Evolutionary conservation across 92 coral and sea anemone species (phyloP), one percentile per base, ranked within the genome.

Genomic region (Hydrozoanthus gracilis): DNA sequence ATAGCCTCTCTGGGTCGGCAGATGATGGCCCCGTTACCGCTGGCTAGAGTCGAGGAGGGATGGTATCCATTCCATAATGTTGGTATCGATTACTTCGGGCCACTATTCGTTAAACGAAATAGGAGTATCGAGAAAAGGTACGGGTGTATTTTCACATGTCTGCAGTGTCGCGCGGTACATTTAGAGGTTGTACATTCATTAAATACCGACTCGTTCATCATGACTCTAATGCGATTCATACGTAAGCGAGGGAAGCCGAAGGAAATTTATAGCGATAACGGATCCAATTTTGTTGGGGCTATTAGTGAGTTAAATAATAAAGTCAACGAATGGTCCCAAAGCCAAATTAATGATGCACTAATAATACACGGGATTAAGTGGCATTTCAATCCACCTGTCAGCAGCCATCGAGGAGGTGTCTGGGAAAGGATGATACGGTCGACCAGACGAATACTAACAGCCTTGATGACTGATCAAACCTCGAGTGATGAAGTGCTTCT

Each of bases 321-420:
- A n/a, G n/a, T n/a, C n/a, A 4, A 2, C 35, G 8, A 14, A 8
- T 66, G n/a, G 8, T 27, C 2, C 35, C 71, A 66, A 14, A 14
- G 2, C 2, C n/a, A 66, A 44, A 14, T 66, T 3, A 44, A 15
- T 3, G 35, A 66, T 44, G 71, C 71, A 14, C 2, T 66, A 14
- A 66, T 44, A 66, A 20, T 8, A 64, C 9, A 20, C 4, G n/a
- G n/a, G 70, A 64, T 64, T 8, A 13, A 4, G n/a, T 64, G 70
- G 70, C 9, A 64, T 64, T 64, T 64, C 70, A 64, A 64, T 20
- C 70, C 70, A 20, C 70, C 70, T 8, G 4, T 5, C 4, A 20
- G n/a, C n/a, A 64, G 70, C 70, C 70, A 64, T 20, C 70, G 70
- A 64, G 70, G 70, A 4, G 70, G 70, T n/a, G n/a, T 64, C 9